Conservation (phyloP, 2,797 vertebrate species). For the Streptopelia turtur region DNA sequence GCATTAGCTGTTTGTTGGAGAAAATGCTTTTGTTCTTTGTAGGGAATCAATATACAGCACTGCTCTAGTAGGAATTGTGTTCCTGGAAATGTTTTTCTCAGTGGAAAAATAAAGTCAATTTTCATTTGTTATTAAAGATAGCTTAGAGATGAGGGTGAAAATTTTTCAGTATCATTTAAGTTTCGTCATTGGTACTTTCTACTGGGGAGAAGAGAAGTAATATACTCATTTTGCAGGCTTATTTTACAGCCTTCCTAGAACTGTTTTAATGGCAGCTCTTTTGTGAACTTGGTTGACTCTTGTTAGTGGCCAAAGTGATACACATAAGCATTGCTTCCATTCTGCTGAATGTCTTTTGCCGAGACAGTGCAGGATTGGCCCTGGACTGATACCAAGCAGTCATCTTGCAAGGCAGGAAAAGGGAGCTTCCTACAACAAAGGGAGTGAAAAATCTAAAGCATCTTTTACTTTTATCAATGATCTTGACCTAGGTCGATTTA, state of each 20-base stretch:
- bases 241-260: neutral
- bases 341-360: neutral
- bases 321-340: neutral
- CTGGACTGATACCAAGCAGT: neutral
- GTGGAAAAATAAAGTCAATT: neutral
- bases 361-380: neutral
- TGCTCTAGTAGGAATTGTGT: neutral
- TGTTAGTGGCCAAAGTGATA: neutral
- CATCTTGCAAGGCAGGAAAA: neutral
- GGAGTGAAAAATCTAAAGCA: neutral
- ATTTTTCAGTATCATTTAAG: neutral
- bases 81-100: neutral
- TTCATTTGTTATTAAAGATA: neutral
- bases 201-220: neutral
- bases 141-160: neutral
- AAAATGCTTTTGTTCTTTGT: neutral
- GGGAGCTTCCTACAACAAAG: neutral
- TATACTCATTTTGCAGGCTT: neutral
- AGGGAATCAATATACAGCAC: neutral
- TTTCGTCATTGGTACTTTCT: neutral
- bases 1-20: neutral
- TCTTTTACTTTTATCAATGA: neutral
- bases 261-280: neutral
- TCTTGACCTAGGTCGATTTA: constrained; percentile 82
- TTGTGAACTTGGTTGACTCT: neutral